Evolutionary conservation across 2,113 vertebrate genomes (phyloP), one percentile per base, ranked within the genome.

Genomic region (Sphaerodactylus townsendi): DNA sequence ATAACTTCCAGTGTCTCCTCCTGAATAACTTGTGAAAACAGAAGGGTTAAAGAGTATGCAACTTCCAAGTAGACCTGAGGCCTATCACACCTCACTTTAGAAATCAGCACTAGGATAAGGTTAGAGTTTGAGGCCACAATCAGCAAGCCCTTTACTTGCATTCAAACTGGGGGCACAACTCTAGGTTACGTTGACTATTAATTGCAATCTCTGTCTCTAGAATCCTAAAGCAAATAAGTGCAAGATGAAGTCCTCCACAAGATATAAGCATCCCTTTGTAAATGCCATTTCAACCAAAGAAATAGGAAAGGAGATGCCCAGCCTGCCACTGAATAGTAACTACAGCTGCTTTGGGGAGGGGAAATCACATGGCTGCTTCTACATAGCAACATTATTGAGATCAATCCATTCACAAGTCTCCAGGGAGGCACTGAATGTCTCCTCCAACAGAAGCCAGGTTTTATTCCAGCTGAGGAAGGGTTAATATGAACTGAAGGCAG

Each of bases 401-500:
- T 81, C 70, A 81, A 76, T 71, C 79, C 41, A 50, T 70, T 71
- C 33, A 64, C 69, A 50, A n/a, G 41, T 66, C 75, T 78, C 80
- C 21, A 28, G 56, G 68, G 80, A 78, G 53, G 53, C 30, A 46
- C 15, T 81, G 66, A 72, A 82, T 77, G 25, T 81, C 0, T 0
- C 71, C 77, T 53, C 65, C 76, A 86, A 65, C 2, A 37, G 83
- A 85, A 91, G 74, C 11, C 62, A 85, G 68, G n/a, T 85, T 85
- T 86, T 44, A 69, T 30, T 44, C 44, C 50, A 56, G 89, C 69
- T 70, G 2, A 4, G 39, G 70, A 93, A 74, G 92, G 84, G 93
- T 95, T 94, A 94, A 92, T 83, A 86, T 88, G 90, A 92, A 91
- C 0, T 11, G 91, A 89, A 88, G 91, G 88, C 87, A 90, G 93